A percentile compares a stretch with the other conserved stretches of the same genome.
Conservation (phyloP, 2,797 vertebrate species). For the Etheostoma nigrum region DNA sequence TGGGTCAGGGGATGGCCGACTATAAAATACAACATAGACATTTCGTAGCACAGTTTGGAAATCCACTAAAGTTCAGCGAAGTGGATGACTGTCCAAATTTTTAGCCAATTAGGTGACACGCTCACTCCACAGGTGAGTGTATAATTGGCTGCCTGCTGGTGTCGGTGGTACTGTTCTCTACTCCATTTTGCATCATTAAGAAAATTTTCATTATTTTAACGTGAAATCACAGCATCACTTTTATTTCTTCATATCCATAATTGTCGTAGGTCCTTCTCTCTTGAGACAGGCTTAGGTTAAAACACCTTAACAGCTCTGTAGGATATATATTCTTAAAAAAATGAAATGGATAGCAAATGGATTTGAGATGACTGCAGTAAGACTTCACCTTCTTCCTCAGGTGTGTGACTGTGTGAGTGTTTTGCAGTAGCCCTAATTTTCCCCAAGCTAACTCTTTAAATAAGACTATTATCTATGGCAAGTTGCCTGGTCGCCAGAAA, state of each 20-base stretch:
- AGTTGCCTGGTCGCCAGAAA: background rate
- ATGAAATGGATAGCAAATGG: background rate
- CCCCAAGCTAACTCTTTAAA: background rate
- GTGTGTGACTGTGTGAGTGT: background rate
- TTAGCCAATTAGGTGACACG: background rate
- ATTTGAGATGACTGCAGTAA: background rate
- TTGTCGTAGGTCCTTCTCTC: too few species aligned
- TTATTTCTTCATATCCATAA: too few species aligned
- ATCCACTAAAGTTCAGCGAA: background rate
- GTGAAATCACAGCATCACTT: too few species aligned
- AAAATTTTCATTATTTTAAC: too few species aligned
- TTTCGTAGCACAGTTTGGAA: background rate
- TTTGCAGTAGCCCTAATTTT: too few species aligned
- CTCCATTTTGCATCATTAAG: too few species aligned
- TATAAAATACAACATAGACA: background rate
- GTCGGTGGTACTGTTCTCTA: background rate
- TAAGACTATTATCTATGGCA: constrained; percentile 10
- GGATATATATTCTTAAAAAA: too few species aligned
- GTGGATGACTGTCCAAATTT: background rate
- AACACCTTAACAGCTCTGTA: too few species aligned
- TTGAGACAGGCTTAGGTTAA: too few species aligned
- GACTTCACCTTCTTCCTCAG: background rate
- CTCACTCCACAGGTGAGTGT: constrained; percentile 17
- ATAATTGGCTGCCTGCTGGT: constrained; percentile 17
- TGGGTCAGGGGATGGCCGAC: background rate